phyloP scores from a whole-genome alignment of 2,888 invertebrate species.

The Neoscelio sp. region DNA sequence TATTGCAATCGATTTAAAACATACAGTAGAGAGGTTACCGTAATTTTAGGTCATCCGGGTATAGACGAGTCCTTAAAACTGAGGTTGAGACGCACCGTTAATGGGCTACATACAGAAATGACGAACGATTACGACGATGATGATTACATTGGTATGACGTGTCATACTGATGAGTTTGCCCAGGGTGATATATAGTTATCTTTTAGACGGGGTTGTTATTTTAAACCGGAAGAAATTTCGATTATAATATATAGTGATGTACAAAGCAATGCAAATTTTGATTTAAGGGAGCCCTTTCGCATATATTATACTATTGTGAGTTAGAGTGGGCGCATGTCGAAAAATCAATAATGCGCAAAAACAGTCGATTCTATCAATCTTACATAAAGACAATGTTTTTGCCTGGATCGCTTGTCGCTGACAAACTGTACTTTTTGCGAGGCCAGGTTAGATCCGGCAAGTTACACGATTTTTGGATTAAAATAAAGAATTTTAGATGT shows the following conservation, averaged over 20 bases:
- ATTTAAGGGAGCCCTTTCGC: background rate
- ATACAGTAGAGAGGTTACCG: background rate
- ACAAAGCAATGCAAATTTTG: constrained; percentile 13
- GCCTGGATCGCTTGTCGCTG: no score
- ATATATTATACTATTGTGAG: background rate
- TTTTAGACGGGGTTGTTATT: constrained; percentile 6
- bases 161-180: background rate
- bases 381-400: no score
- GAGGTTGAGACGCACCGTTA: background rate
- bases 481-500: no score
- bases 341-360: constrained; percentile 5
- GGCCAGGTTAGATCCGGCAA: no score
- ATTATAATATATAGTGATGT: background rate
- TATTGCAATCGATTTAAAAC: constrained; percentile 3
- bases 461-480: no score
- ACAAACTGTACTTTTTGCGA: no score
- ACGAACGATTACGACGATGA: background rate
- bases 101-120: background rate
- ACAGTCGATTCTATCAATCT: constrained; percentile 11
- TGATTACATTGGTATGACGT: constrained; percentile 9
- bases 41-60: background rate
- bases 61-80: background rate
- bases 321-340: background rate
- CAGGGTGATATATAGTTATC: constrained; percentile 1
- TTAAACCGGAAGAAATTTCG: background rate